Evolutionary conservation across 2,888 invertebrate genomes (phyloP), one percentile per base, ranked within the genome.

Genomic region (Ditylenchus weischeri): DNA sequence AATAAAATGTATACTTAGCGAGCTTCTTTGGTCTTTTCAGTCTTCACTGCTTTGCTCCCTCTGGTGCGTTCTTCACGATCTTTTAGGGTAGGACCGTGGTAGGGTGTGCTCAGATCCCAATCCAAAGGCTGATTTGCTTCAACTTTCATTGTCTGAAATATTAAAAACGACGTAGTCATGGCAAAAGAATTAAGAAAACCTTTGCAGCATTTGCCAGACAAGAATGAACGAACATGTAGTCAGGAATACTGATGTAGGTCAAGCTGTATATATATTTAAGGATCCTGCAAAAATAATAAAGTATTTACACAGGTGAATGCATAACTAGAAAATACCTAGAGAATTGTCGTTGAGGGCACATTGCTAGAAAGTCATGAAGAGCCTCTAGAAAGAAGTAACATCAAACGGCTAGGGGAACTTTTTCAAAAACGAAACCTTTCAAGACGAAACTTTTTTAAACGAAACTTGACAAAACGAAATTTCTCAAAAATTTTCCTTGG

Each of bases 141-240:
- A 57, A 74, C 70, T 51, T 73, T 74, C 43, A 43, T 43, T 15
- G 43, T 15, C 43, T 43, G 15, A 6, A 29, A 29, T 5, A 43
- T 38, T 38, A 38, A 38, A 38, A 6, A 38, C 6, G 38, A 8
- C 6, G 11, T 38, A 38, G 7, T 8, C 38, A 38, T 38, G 6
- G 38, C n/a, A n/a, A n/a, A n/a, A 38, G 11, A 38, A 38, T 38
- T 38, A 13, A 43, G 57, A 21, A 38, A 51, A 72, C 76, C 69
- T 71, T 72, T 47, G 69, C 69, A 0, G 76, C 75, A 51, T 76
- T 72, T 35, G 69, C 60, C 35, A 79, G 57, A 58, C 72, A 72
- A 23, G 66, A 74, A 62, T 74, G 72, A 47, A 79, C 66, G 66
- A 75, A 77, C 19, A 71, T 67, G 70, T 79, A 79, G 71, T 78